Base-by-base conservation (phyloP, 1,140 invertebrate species). In the Heliconius nattereri region DNA sequence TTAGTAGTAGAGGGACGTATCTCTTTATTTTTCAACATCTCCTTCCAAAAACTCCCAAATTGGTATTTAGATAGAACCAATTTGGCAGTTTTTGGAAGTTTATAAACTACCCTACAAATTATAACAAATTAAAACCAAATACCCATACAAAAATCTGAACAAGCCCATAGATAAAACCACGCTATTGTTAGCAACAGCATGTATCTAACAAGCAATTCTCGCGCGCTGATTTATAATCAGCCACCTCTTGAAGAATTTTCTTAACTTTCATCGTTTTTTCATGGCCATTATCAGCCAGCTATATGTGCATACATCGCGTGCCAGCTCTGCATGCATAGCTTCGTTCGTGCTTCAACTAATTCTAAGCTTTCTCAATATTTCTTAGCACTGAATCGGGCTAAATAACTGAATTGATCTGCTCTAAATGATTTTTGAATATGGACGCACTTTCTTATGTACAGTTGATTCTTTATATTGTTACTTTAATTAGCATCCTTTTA, bases 251-350 rank as follows among this genome's bases (percentile, higher is more conserved):
- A 29, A 73, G 60, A 76, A 60, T 78, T 80, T 75, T 83, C 76
- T 66, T 74, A 60, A 77, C 83, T 83, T 83, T 83, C 83, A 83
- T 81, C 70, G n/a, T 81, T 84, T 84, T 84, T 84, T 84, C 75
- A 83, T 57, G 60, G 73, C 71, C 72, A 75, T 76, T 76, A 66
- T 66, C 23, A 52, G 32, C 77, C 23, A 37, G 32, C 73, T 40
- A 71, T 72, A 73, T 82, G 35, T 72, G 35, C 60, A 29, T 66
- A 19, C 81, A 81, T 84, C 75, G 83, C 83, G 83, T 83, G 83
- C 72, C 57, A 75, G 71, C 35, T 23, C 75, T 76, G 73, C 83
- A 78, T 81, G 78, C 79, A 72, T 78, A 74, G 60, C 54, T 80
- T 80, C 45, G 73, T 78, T 78, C 71, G 75, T 83, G 76, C 40